Evolutionary conservation across 2,113 vertebrate species (phyloP), one percentile per base, ranked within the genome.

Genomic region (Heteronetta atricapilla): DNA sequence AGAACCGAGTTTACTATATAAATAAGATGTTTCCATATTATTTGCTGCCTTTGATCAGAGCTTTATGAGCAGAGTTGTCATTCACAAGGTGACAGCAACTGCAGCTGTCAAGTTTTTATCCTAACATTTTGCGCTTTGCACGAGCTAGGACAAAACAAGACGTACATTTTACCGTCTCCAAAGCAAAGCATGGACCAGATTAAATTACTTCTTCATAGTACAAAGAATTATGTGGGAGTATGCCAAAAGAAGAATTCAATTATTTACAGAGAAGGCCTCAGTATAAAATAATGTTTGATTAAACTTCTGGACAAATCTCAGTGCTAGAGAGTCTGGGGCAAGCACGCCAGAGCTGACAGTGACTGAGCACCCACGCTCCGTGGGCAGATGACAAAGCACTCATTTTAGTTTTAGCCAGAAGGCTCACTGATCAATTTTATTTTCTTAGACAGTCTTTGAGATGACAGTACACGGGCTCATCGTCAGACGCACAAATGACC

Each of bases 251-350:
- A 95, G 78, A 93, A 88, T 91, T 96, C 89, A 89, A 95, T 97
- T 94, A 97, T 97, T 97, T 98, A 97, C 93, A 75, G 85, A 95
- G 90, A 91, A 96, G 89, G 74, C 91, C 93, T 90, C 56, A 31
- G 83, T 91, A 92, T 95, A 97, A 95, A 98, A 97, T 97, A 97
- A 97, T 55, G 94, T 97, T 98, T 97, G 97, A 98, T 98, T 97
- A 97, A 97, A 97, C 90, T 89, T 95, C 75, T 77, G 96, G 96
- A 97, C 95, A 97, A 97, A 97, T 95, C 96, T 95, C 93, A 31
- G 91, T 95, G 97, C 97, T 93, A 79, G 75, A 94, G 87, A 91
- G 76, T 69, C 89, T 60, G 90, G 92, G 92, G 64, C 1, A 8
- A 97, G 96, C 55, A 76, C 17, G 73, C 15, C 8, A 56, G 91